Evolutionary conservation across 2,113 vertebrate genomes (phyloP), one percentile per base, ranked within the genome.

Genomic region (Pholis gunnellus): DNA sequence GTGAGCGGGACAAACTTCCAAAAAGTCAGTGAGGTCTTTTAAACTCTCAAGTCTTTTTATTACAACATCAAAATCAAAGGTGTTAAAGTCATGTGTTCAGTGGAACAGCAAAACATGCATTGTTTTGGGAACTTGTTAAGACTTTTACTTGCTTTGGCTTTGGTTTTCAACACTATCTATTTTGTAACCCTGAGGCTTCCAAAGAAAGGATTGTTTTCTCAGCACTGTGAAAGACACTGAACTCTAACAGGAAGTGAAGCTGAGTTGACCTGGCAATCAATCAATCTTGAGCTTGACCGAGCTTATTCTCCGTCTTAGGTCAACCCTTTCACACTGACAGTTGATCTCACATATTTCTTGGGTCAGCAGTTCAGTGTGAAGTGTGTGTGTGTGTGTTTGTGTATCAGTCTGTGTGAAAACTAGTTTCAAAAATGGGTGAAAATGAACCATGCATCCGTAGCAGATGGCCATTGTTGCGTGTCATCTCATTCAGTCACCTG

Each of bases 261-360:
- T 25, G 25, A 36, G 36, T 73, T 46, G 11, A 60, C 71, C 42
- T 31, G 31, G 17, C 29, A 20, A 1, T 60, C 50, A 22, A 2
- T 60, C 50, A 17, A 15, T 15, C 34, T 15, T 42, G 14, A 67
- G 48, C 36, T 52, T 73, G 52, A 42, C n/a, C 1, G 2, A 61
- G 29, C 40, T 38, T 72, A 15, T 40, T 54, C 14, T 69, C 7
- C 38, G 48, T 22, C 31, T 7, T 18, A 20, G 25, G n/a, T 75
- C 25, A 11, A 44, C 9, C 48, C 34, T 50, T 71, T 71, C 14
- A 44, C 42, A 40, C 65, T 67, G 66, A 63, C 31, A 17, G 57
- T 59, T 65, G 60, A 71, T 20, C 9, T 65, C 34, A 25, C 18
- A 8, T 44, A 44, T 76, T 59, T 76, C 42, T 38, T 52, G 18